These are phyloP conservation scores for Gracilinanus agilis DNA, from an alignment of 2,113 vertebrate species.

Conservation along the genomic window DNA sequence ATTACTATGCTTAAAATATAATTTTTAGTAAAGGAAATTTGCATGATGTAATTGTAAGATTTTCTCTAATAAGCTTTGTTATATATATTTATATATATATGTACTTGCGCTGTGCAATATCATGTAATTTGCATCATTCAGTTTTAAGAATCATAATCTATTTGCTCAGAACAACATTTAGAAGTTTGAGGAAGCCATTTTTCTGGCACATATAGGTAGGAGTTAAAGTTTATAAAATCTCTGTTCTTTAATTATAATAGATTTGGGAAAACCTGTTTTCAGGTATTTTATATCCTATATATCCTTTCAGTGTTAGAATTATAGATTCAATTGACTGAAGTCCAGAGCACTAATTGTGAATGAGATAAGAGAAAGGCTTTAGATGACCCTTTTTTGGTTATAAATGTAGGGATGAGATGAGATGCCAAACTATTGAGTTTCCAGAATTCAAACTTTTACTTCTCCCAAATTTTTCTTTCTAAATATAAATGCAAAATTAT, in stretches of 20 bases:
- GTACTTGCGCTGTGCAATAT: conserved; percentile 9
- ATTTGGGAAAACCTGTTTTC: conserved; percentile 12
- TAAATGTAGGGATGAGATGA: neutral
- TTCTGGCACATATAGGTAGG: neutral
- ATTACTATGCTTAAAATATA: conserved; percentile 17
- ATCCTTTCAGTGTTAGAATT: conserved; percentile 13
- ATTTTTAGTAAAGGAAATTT: conserved; percentile 17
- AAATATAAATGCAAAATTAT: neutral
- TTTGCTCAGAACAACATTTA: neutral
- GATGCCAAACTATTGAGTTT: neutral
- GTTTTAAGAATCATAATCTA: conserved; percentile 17
- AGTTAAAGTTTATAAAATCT: neutral
- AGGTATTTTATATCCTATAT: neutral
- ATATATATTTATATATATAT: neutral
- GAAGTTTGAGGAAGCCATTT: neutral
- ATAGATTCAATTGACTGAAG: neutral
- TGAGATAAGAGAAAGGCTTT: neutral
- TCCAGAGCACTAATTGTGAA: neutral
- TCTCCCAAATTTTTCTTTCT: neutral
- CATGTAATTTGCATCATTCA: conserved; percentile 15
- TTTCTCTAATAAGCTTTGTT: conserved; percentile 41
- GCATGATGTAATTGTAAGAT: neutral
- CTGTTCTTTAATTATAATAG: neutral
- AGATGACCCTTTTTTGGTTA: neutral
- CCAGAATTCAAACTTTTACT: neutral